A percentile compares a stretch with the other conserved stretches of the same genome.
Evolutionary conservation across 2,797 vertebrate genomes (phyloP).

Genomic region (Anguilla obscura): DNA sequence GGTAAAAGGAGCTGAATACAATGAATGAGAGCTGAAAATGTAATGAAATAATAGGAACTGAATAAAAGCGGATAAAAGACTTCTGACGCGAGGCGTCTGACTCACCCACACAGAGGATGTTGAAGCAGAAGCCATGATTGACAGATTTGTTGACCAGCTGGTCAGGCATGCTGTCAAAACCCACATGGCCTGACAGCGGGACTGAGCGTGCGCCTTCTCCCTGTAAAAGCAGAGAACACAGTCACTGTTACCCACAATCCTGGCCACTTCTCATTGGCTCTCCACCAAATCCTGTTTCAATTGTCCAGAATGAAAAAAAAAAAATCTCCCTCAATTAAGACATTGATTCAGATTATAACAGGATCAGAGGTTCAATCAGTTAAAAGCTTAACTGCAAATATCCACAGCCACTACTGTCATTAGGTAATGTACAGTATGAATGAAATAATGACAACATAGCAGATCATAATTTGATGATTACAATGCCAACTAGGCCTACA

Average conservation of each 20-base stretch:
- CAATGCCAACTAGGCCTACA: neutral
- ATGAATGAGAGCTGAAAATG: neutral
- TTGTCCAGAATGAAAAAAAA: neutral
- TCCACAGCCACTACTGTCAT: neutral
- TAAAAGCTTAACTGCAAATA: neutral
- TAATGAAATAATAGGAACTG: neutral
- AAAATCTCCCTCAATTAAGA: neutral
- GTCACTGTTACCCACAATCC: neutral
- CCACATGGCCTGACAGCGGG: conserved; percentile 78
- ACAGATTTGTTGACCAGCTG: conserved; percentile 85
- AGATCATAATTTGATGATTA: neutral
- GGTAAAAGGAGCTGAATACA: neutral
- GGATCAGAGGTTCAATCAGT: neutral
- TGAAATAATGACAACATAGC: neutral
- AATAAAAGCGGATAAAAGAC: neutral
- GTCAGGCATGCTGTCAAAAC: conserved; percentile 84
- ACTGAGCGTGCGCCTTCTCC: conserved; percentile 76
- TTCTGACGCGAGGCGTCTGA: conserved; percentile 45
- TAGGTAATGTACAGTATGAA: neutral
- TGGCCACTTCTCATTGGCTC: neutral
- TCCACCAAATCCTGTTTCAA: neutral
- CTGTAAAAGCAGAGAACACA: conserved; percentile 51
- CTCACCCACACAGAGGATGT: conserved; percentile 86
- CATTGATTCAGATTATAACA: neutral
- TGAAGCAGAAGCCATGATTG: conserved; percentile 83